These are phyloP conservation scores for Epirrita christyi DNA, from an alignment of 2,888 invertebrate species.

Conservation along the genomic window DNA sequence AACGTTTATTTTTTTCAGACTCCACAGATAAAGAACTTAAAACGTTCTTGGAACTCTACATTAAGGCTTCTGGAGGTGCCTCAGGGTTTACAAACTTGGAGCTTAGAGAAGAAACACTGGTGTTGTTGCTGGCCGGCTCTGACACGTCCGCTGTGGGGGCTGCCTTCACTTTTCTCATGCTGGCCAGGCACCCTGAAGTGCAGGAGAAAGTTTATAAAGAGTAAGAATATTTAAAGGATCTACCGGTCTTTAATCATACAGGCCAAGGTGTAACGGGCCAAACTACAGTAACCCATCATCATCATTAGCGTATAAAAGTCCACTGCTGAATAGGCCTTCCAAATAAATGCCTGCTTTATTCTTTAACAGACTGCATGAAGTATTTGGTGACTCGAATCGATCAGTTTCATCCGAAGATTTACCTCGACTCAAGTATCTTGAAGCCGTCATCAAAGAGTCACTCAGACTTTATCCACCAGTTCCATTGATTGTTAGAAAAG, in stretches of 20 bases:
- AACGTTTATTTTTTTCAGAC: no score
- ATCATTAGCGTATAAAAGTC: no score
- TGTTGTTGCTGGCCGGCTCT: constrained; percentile 57
- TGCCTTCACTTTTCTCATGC: constrained; percentile 48
- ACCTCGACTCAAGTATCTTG: constrained; percentile 42
- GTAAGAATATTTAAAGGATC: constrained; percentile 39
- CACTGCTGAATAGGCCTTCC: no score
- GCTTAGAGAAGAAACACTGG: constrained; percentile 55
- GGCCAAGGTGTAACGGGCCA: no score
- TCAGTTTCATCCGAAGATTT: constrained; percentile 39
- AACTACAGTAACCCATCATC: no score
- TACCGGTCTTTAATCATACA: not conserved
- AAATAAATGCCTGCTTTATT: not conserved
- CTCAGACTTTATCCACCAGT: constrained; percentile 49
- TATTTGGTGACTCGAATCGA: constrained; percentile 41
- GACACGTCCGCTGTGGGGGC: constrained; percentile 59
- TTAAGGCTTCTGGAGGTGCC: constrained; percentile 46
- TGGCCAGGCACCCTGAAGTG: constrained; percentile 49
- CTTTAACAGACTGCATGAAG: constrained; percentile 41
- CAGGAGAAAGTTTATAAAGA: constrained; percentile 55
- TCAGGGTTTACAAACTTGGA: constrained; percentile 50
- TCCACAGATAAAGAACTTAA: constrained; percentile 13
- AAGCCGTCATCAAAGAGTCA: constrained; percentile 47
- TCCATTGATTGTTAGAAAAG: constrained; percentile 43
- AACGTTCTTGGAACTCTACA: constrained; percentile 54